Percentiles rank a stretch among this genome's conserved stretches.
phyloP scores from a whole-genome alignment of 2,113 vertebrate genomes.

The Corythoichthys intestinalis region DNA sequence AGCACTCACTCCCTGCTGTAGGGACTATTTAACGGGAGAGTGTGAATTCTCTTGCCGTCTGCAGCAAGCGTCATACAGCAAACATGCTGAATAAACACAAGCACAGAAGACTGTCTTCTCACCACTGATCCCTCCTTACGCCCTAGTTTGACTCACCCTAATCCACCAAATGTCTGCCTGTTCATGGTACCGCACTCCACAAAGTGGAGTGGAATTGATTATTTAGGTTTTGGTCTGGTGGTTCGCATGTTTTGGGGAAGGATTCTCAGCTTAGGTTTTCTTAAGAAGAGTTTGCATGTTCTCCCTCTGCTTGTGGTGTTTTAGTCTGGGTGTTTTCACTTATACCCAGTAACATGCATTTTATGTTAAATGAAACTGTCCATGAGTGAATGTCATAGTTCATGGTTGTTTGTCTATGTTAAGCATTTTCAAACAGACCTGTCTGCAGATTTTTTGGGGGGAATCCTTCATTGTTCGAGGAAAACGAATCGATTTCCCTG shows the following conservation, averaged over 20 bases:
- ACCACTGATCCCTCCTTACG: slow-evolving; percentile 25
- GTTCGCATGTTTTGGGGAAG: neutral
- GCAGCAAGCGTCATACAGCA: slow-evolving; percentile 55
- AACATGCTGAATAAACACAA: slow-evolving; percentile 75
- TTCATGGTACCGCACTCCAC: slow-evolving; percentile 1
- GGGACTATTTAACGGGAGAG: slow-evolving; percentile 28
- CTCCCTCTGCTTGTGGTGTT: no score
- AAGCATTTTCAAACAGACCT: neutral
- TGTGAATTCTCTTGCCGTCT: slow-evolving; percentile 59
- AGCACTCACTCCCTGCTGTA: slow-evolving; percentile 5
- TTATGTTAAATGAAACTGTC: no score
- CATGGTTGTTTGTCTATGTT: no score
- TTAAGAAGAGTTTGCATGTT: no score
- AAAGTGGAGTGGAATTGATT: neutral
- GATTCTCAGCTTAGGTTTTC: no score
- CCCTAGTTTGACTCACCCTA: slow-evolving; percentile 31
- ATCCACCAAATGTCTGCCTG: slow-evolving; percentile 5
- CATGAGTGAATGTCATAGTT: no score
- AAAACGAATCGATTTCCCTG: neutral
- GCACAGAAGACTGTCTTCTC: slow-evolving; percentile 33
- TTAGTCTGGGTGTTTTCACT: no score
- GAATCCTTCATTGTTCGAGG: no score
- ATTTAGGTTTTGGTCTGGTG: neutral
- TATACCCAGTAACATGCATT: no score
- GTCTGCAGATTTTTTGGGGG: no score